Evolutionary conservation across 2,888 invertebrate genomes (phyloP), one percentile per base, ranked within the genome.

Genomic region (Hyles lineata): DNA sequence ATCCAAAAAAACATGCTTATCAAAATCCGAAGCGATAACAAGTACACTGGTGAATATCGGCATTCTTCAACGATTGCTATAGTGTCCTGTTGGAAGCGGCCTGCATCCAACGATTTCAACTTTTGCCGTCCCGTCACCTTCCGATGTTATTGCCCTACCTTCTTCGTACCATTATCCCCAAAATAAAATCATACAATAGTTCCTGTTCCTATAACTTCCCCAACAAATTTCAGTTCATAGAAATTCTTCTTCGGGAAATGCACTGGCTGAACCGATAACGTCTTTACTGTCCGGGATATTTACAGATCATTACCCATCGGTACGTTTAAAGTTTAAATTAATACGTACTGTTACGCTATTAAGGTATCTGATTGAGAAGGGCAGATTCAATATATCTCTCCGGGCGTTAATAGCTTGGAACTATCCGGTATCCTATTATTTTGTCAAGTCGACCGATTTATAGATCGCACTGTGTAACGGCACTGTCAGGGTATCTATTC

Each of bases 361-460:
- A 91, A 93, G 90, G 92, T 92, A 94, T 93, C 94, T 92, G 93
- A 94, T 93, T 92, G 93, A 91, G 92, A 90, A 83, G 90, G 89
- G 87, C 84, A 89, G 88, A 88, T 86, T 87, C 91, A 90, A 93
- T 94, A 94, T 94, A 94, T 94, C 94, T 93, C 91, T 85, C 84
- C 82, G 85, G 91, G 92, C 94, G 94, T 94, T 94, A 94, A 94
- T 94, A 92, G 93, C 92, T 86, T 86, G 85, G 88, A 89, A 89
- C 87, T 89, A 92, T 91, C 92, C 90, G 83, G 87, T 87, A 87
- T 86, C 90, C 93, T 93, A 94, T 94, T 94, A 94, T 94, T 94
- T 94, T 94, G 94, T 94, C 94, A 93, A 93, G 93, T 84, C 87
- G 55, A n/a, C 55, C 55, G 89, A 94, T 94, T 94, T 94, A 94